These are phyloP conservation scores for Sinocyclocheilus grahami DNA, from an alignment of 2,113 vertebrate genomes.

Conservation along the genomic window DNA sequence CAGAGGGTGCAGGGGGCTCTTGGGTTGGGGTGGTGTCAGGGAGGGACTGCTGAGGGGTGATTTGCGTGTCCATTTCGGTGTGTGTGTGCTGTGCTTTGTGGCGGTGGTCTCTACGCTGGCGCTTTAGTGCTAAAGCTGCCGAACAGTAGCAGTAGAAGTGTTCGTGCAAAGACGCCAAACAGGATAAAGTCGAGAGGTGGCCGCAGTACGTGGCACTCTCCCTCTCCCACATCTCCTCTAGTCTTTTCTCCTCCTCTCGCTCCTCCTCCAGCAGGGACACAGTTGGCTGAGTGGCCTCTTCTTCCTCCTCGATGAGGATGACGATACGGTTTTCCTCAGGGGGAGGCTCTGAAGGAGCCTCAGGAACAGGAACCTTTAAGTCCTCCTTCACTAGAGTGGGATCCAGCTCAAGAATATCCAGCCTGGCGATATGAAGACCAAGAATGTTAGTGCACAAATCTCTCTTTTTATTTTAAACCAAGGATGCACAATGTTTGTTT, in stretches of 20 bases:
- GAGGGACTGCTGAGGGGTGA: conserved; percentile 11
- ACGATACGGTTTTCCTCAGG: conserved; percentile 85
- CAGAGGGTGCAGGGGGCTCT: conserved; percentile 56
- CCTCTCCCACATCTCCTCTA: conserved; percentile 71
- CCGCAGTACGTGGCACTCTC: conserved; percentile 84
- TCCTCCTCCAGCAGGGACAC: conserved; percentile 83
- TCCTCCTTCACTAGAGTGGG: conserved; percentile 51
- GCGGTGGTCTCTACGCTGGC: conserved; percentile 65
- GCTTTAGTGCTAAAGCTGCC: conserved; percentile 71
- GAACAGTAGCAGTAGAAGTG: conserved; percentile 87
- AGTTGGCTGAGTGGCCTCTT: conserved; percentile 80
- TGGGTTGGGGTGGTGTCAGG: conserved; percentile 49
- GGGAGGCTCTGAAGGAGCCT: conserved; percentile 53
- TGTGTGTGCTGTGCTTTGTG: conserved; percentile 5
- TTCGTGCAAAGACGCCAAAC: conserved; percentile 87
- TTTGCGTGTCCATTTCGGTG: background rate
- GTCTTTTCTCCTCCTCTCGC: conserved; percentile 74
- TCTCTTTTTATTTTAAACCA: background rate
- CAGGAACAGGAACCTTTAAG: conserved; percentile 4
- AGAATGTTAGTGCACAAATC: background rate
- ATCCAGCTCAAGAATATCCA: conserved; percentile 60
- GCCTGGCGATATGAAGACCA: conserved; percentile 54
- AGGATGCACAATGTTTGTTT: background rate
- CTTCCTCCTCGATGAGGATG: conserved; percentile 88
- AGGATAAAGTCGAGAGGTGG: conserved; percentile 83